Evolutionary conservation across 2,888 invertebrate genomes (phyloP), one percentile per base, ranked within the genome.

Genomic region (Encarsia formosa): DNA sequence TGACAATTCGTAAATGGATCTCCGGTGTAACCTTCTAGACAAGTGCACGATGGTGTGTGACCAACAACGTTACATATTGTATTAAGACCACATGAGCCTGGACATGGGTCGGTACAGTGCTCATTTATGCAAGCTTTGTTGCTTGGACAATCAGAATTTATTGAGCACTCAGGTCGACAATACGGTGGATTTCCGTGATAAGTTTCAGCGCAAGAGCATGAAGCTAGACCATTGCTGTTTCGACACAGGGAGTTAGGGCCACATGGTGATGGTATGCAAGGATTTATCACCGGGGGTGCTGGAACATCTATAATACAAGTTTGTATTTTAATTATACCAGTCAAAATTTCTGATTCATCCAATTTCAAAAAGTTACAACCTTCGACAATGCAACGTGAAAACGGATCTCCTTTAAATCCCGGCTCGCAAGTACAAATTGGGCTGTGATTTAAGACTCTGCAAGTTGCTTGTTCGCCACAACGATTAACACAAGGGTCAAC

Each of bases 371-470:
- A n/a, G n/a, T n/a, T n/a, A n/a, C n/a, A n/a, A n/a, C n/a, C n/a
- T n/a, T n/a, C n/a, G n/a, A n/a, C n/a, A n/a, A n/a, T n/a, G 66
- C 89, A 89, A 57, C 80, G 77, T 29, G 82, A 79, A 66, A 89
- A 88, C 34, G 89, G 86, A 79, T 90, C 86, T 20, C 91, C 91
- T 50, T 82, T 81, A 64, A 80, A 81, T 37, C 83, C 83, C 42
- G 68, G 63, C 13, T 77, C 77, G 67, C 86, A 86, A 23, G 76
- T 76, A 58, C 79, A 78, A 46, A 73, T 74, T 2, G 77, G 76
- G 37, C 74, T 74, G 54, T 76, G 75, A 59, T 74, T 77, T 56
- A 65, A 65, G 8, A 76, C 76, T 46, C 70, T 62, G 60, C 78
- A 79, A 43, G 71, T 69, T 11, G 78, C 73, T 59, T 74, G 71